These are phyloP conservation scores for Cephalopterus ornatus DNA, from an alignment of 2,113 vertebrate genomes.

Conservation along the genomic window DNA sequence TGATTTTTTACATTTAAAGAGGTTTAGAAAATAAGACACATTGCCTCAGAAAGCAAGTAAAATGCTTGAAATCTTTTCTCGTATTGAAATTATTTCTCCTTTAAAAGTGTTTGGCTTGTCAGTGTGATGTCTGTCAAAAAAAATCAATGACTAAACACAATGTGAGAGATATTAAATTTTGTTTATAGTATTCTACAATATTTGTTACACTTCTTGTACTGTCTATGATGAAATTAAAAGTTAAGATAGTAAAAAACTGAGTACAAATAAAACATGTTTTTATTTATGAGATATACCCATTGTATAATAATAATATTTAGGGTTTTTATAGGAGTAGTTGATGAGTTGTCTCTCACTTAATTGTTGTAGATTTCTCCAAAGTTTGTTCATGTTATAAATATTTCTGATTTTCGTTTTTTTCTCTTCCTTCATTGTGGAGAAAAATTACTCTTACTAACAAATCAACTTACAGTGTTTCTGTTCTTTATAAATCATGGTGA, in stretches of 20 bases:
- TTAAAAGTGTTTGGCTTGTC: constrained; percentile 15
- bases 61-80: background rate
- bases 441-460: background rate
- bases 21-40: background rate
- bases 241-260: background rate
- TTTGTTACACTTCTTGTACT: background rate
- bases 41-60: background rate
- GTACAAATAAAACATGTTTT: background rate
- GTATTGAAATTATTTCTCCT: constrained; percentile 17
- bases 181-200: background rate
- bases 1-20: background rate
- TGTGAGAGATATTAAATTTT: background rate
- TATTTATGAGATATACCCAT: background rate
- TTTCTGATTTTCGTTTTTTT: background rate
- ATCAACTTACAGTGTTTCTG: background rate
- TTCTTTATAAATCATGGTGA: background rate
- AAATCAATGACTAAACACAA: background rate
- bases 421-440: background rate
- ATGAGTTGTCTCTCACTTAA: constrained; percentile 74
- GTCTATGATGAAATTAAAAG: background rate
- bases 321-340: constrained; percentile 67
- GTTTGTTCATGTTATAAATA: background rate
- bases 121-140: background rate
- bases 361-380: constrained; percentile 73
- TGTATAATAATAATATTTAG: background rate